Percentiles rank a stretch among this genome's conserved stretches.
These are phyloP conservation scores for Coleophora flavipennella DNA, from an alignment of 2,888 invertebrate genomes.

Conservation along the genomic window DNA sequence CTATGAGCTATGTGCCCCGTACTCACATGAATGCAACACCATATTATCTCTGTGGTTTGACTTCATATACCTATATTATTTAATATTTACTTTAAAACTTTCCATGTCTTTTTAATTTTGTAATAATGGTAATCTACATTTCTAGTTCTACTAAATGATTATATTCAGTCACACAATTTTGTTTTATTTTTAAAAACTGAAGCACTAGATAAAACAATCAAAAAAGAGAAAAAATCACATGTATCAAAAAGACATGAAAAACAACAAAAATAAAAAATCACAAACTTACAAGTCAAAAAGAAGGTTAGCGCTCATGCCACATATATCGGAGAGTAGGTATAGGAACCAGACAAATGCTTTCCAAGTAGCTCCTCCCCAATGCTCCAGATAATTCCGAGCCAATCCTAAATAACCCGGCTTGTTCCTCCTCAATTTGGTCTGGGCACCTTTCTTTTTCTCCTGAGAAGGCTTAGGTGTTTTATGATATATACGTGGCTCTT, in stretches of 20 bases:
- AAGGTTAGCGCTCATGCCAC: slow-evolving; percentile 82
- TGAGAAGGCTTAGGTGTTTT: slow-evolving; percentile 44
- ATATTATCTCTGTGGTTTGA: too few species aligned
- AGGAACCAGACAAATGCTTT: slow-evolving; percentile 83
- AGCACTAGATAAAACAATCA: too few species aligned
- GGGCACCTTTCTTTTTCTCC: slow-evolving; percentile 61
- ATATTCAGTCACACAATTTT: too few species aligned
- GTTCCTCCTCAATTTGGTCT: slow-evolving; percentile 49
- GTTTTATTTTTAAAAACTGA: too few species aligned
- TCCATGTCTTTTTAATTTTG: too few species aligned
- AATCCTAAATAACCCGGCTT: slow-evolving; percentile 59
- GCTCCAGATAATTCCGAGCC: slow-evolving; percentile 58
- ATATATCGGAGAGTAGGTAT: slow-evolving; percentile 84
- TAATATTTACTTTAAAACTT: too few species aligned
- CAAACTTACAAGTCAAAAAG: slow-evolving; percentile 79
- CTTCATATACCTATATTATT: too few species aligned
- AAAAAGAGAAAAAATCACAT: too few species aligned
- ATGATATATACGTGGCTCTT: slow-evolving; percentile 55
- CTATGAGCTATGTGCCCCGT: too few species aligned
- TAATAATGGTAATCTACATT: too few species aligned
- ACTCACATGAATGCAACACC: too few species aligned
- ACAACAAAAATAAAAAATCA: background rate
- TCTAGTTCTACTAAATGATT: too few species aligned
- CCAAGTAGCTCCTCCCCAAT: slow-evolving; percentile 72
- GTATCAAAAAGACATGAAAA: background rate